phyloP scores from a whole-genome alignment of 2,113 vertebrate genomes.

The Pholis gunnellus region DNA sequence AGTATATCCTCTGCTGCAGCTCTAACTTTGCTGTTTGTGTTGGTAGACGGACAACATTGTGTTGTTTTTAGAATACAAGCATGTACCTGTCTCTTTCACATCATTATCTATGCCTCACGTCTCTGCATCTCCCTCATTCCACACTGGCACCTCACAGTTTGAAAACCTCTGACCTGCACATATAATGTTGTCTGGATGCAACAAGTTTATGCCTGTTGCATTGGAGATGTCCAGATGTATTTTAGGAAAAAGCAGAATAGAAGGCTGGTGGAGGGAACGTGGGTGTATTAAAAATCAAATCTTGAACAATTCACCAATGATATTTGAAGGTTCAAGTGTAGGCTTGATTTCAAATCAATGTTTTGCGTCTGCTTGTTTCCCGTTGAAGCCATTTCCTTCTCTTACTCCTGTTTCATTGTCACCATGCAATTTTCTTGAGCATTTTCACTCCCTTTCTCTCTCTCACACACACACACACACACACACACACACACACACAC shows the following conservation, averaged over 20 bases:
- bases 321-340: slow-evolving; percentile 18
- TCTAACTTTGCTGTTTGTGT: neutral
- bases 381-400: neutral
- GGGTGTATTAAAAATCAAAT: neutral
- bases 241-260: neutral
- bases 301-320: neutral
- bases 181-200: neutral
- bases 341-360: slow-evolving; percentile 26
- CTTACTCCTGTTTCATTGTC: slow-evolving; percentile 10
- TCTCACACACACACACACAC: slow-evolving; percentile 25
- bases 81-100: neutral
- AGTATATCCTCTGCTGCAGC: neutral
- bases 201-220: neutral
- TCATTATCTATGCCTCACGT: neutral
- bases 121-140: neutral
- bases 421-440: slow-evolving; percentile 24
- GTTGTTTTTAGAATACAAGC: neutral
- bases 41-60: neutral
- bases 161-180: neutral
- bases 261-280: neutral
- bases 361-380: slow-evolving; percentile 21
- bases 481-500: slow-evolving; percentile 24
- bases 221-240: neutral
- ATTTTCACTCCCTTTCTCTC: slow-evolving; percentile 31
- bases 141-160: neutral